A percentile compares a stretch with the other conserved stretches of the same genome.
These are phyloP conservation scores for Capromys pilorides DNA, from an alignment of 2,797 vertebrate species.

Conservation along the genomic window DNA sequence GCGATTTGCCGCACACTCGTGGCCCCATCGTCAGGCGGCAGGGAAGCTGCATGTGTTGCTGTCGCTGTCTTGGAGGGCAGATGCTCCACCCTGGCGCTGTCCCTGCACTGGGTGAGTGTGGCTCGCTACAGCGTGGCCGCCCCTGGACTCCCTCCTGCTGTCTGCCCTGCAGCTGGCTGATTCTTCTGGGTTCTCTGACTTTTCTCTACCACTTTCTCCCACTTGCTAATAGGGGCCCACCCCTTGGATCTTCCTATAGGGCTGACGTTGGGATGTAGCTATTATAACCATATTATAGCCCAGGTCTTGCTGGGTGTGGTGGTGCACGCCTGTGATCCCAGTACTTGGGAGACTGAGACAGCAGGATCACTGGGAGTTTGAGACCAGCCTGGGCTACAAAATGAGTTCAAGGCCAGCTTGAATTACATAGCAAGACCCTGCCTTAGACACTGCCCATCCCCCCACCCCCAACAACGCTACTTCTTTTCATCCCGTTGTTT, in stretches of 20 bases:
- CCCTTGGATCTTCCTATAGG: rapidly evolving
- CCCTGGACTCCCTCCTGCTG: background rate
- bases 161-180: background rate
- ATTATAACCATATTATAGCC: background rate
- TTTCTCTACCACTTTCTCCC: background rate
- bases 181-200: background rate
- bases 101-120: background rate
- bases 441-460: background rate
- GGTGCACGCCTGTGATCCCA: background rate
- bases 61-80: background rate
- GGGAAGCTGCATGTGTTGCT: background rate
- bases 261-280: background rate
- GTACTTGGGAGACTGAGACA: background rate
- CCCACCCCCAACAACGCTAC: rapidly evolving
- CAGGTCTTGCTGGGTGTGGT: background rate
- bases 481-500: background rate
- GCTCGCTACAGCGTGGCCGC: too few species aligned
- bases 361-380: background rate
- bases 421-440: background rate
- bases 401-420: background rate
- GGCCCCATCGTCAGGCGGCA: background rate
- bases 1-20: too few species aligned
- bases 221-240: background rate
- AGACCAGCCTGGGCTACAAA: background rate
- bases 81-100: background rate